These are phyloP conservation scores for Noctua pronuba DNA, from an alignment of 2,888 invertebrate genomes.

Conservation along the genomic window DNA sequence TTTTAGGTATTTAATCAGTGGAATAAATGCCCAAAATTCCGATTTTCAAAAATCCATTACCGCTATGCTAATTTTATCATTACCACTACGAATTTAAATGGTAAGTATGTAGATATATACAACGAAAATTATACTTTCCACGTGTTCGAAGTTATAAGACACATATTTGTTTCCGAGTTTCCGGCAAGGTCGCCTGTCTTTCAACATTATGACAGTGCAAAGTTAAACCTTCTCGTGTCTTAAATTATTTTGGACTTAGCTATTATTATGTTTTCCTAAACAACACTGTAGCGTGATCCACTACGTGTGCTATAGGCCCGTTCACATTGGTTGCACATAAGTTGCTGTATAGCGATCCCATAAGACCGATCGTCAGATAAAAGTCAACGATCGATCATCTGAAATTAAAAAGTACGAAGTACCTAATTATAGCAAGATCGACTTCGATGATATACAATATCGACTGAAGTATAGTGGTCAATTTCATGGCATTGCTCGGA, in stretches of 20 bases:
- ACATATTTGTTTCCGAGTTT: slow-evolving; percentile 2
- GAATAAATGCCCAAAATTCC: neutral
- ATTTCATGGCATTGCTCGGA: neutral
- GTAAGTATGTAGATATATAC: neutral
- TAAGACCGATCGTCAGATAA: neutral
- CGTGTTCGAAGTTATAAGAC: neutral
- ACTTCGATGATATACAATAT: neutral
- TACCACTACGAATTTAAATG: neutral
- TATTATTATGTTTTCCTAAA: slow-evolving; percentile 3
- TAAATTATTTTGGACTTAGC: slow-evolving; percentile 5
- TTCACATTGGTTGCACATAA: neutral
- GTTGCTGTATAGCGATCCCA: neutral
- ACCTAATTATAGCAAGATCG: neutral
- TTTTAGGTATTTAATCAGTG: neutral
- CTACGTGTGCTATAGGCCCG: neutral
- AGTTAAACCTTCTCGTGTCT: slow-evolving; percentile 6
- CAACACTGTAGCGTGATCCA: neutral
- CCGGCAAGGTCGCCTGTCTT: slow-evolving; percentile 5
- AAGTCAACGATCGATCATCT: neutral
- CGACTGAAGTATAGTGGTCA: neutral
- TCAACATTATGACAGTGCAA: neutral
- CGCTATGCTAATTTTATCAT: neutral
- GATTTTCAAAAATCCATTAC: neutral
- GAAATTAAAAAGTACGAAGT: neutral
- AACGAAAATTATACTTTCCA: neutral